Evolutionary conservation across 2,888 invertebrate species (phyloP), one percentile per base, ranked within the genome.

Genomic region (Ochropacha duplaris): DNA sequence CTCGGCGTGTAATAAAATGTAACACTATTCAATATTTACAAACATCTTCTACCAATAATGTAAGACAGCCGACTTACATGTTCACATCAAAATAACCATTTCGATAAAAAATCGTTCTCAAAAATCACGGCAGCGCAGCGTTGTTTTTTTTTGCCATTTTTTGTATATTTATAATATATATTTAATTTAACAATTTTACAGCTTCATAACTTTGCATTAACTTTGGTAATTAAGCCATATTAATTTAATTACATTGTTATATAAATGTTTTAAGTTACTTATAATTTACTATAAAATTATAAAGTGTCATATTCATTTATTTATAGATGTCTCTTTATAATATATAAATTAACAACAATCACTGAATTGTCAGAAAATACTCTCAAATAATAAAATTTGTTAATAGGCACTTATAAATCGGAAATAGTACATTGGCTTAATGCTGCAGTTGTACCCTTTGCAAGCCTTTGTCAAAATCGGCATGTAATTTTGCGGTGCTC

Each of bases 11-110:
- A 81, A 69, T 81, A 82, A 84, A 84, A 81, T 76, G 74, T 84
- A 83, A 84, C 81, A 84, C 83, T 87, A 80, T 88, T 87, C 85
- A 88, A 76, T 87, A 84, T 84, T 76, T 84, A 84, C 84, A 84
- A 77, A 69, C 65, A 59, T 64, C 57, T 58, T 58, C 58, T 62
- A 57, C 44, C 59, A 61, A 61, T 44, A 60, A 65, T 57, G 58
- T 56, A 57, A 49, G 58, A 55, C 39, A 58, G 56, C 57, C 44
- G 59, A 69, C 58, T 69, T 72, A 74, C 67, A 76, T 71, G 79
- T 83, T 78, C 67, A 67, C 66, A 57, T 81, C 77, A 60, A 78
- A 86, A 83, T 66, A 61, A 60, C 62, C 44, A 6, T 19, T 62
- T 55, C 58, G 70, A 73, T 72, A 73, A 75, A 76, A 69, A 71